A percentile compares a stretch with the other conserved stretches of the same genome.
phyloP scores from a whole-genome alignment of 2,888 invertebrate species.

The Onthophagus sagittarius region DNA sequence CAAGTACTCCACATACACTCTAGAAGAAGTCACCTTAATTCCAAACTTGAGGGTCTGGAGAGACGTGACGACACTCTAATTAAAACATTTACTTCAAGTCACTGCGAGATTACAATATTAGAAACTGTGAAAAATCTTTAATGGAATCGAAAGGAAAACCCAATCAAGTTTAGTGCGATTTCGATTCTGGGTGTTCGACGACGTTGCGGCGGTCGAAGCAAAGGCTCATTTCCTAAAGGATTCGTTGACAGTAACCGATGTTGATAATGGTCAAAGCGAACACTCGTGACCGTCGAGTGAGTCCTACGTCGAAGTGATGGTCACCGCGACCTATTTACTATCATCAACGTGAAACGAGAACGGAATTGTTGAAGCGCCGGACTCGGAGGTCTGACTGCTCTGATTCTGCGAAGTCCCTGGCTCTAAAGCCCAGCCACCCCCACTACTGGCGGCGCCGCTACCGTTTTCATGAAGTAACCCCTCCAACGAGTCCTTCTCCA shows the following conservation, averaged over 20 bases:
- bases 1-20: not conserved
- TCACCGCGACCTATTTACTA: not conserved
- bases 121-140: not conserved
- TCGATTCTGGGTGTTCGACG: not conserved
- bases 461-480: constrained; percentile 29
- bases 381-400: constrained; percentile 32
- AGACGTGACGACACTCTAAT: not conserved
- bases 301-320: not conserved
- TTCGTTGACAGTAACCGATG: constrained; percentile 3
- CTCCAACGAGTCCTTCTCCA: constrained; percentile 15
- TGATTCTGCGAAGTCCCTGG: constrained; percentile 27
- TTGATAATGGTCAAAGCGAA: not conserved
- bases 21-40: not conserved
- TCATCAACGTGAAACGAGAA: not conserved
- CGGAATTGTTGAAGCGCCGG: constrained; percentile 18
- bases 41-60: not conserved
- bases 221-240: not conserved
- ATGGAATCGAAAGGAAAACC: not conserved
- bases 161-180: not conserved
- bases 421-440: constrained; percentile 27
- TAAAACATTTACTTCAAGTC: not conserved
- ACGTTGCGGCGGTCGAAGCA: not conserved
- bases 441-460: constrained; percentile 25
- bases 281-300: not conserved
- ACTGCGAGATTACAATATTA: constrained; percentile 6